Percentiles rank a stretch among this genome's conserved stretches.
Conservation (phyloP, 2,113 vertebrate genomes). For the Sapayoa aenigma region DNA sequence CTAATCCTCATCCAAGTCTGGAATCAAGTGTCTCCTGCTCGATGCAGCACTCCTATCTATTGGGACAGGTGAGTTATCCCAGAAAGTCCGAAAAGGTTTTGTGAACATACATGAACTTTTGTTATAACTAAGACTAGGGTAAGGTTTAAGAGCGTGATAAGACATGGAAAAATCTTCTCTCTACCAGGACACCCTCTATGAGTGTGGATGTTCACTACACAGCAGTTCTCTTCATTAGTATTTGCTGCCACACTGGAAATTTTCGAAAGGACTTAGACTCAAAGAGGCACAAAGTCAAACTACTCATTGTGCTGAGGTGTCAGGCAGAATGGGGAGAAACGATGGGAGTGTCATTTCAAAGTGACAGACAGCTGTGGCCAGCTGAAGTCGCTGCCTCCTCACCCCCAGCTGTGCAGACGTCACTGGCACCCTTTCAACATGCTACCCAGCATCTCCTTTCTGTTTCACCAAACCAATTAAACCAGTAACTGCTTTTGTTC, state of each 20-base stretch:
- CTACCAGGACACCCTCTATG: background rate
- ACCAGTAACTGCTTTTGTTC: background rate
- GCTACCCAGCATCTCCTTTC: background rate
- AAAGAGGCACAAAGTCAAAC: background rate
- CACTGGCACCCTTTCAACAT: background rate
- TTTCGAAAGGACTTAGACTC: background rate
- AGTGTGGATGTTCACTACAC: fast-evolving
- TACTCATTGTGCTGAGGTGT: background rate
- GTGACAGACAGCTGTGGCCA: background rate
- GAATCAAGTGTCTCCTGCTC: background rate
- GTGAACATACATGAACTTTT: background rate
- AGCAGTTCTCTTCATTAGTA: background rate
- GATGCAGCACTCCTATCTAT: background rate
- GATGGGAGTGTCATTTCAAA: background rate
- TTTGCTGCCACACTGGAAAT: background rate
- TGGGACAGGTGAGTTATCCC: background rate
- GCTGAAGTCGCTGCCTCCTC: background rate
- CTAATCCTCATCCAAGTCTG: background rate
- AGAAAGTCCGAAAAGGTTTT: background rate
- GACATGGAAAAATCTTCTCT: background rate
- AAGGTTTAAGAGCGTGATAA: background rate
- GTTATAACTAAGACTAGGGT: background rate
- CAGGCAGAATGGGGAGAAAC: background rate
- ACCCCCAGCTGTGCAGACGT: background rate
- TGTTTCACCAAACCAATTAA: background rate